Evolutionary conservation across 1,140 invertebrate species (phyloP), one percentile per base, ranked within the genome.

Genomic region (Thereuonema tuberculata): DNA sequence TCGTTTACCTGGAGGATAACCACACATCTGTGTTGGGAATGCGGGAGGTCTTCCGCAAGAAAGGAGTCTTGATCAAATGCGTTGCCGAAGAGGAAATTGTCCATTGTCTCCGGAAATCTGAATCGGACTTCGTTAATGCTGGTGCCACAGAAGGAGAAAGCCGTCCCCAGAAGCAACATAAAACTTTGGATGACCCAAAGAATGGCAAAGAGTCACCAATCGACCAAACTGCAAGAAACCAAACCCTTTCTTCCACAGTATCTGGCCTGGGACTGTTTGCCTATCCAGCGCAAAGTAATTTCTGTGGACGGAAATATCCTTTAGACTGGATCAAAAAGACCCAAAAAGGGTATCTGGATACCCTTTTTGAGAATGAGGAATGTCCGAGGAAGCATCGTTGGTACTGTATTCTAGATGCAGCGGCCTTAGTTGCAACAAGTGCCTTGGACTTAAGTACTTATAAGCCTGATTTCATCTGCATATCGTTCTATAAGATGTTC

Each of bases 401-500:
- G 84, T 92, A 80, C 72, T 81, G 89, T 58, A 70, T 91, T 17
- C 71, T 98, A 31, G 94, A 98, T 80, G 89, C 90, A 1, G 91
- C 93, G 1, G 75, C 82, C 47, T 89, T 80, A 76, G 84, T 83
- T 1, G 79, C 84, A n/a, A 90, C 87, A 28, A 89, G 81, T 72
- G 74, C 74, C 21, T 74, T 98, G 50, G 82, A 97, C 77, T 76
- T 98, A 47, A 77, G 78, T 0, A 60, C 67, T 15, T 77, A 75
- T 47, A 81, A 85, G 63, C 87, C 92, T 21, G 91, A 98, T 74
- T 98, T 96, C 78, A 81, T 96, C 0, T 82, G 82, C 54, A 37
- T 98, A 2, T 98, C 94, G 1, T 98, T 98, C 76, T 98, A 98
- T 75, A 98, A 98, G 80, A 90, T 98, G 67, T 97, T 98, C 78